Evolutionary conservation across 2,113 vertebrate genomes (phyloP).

Genomic region (Prionailurus viverrinus): DNA sequence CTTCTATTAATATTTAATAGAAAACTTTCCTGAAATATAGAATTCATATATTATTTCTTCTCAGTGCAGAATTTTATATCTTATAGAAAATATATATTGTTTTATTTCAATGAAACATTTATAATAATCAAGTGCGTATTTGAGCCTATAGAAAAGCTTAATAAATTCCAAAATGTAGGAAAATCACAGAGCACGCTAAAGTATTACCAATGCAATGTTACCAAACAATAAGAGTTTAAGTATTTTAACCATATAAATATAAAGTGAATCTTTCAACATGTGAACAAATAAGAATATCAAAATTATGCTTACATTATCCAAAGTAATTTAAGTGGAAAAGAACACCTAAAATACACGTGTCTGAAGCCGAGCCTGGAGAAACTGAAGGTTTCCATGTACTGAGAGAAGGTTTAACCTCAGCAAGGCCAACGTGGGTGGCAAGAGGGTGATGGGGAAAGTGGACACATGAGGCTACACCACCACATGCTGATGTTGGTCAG

Average conservation of each 20-base stretch:
- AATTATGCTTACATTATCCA: neutral
- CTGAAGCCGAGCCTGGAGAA: neutral
- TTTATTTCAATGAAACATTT: neutral
- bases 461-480: accelerated
- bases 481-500: too few species aligned
- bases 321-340: neutral
- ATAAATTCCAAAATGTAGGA: neutral
- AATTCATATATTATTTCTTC: neutral
- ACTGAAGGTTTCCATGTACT: neutral
- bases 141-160: neutral
- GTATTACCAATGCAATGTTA: neutral
- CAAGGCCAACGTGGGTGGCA: accelerated
- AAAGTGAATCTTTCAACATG: neutral
- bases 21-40: slow-evolving; percentile 1
- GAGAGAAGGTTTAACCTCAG: neutral
- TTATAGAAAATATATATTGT: neutral
- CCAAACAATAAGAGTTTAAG: neutral
- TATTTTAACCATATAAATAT: slow-evolving; percentile 29
- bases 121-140: neutral
- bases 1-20: neutral
- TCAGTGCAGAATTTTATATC: neutral
- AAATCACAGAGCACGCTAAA: slow-evolving; percentile 5
- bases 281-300: neutral
- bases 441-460: accelerated
- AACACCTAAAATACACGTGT: neutral